Conservation (phyloP, 1,140 invertebrate species). For the Trinorchestia longiramus region DNA sequence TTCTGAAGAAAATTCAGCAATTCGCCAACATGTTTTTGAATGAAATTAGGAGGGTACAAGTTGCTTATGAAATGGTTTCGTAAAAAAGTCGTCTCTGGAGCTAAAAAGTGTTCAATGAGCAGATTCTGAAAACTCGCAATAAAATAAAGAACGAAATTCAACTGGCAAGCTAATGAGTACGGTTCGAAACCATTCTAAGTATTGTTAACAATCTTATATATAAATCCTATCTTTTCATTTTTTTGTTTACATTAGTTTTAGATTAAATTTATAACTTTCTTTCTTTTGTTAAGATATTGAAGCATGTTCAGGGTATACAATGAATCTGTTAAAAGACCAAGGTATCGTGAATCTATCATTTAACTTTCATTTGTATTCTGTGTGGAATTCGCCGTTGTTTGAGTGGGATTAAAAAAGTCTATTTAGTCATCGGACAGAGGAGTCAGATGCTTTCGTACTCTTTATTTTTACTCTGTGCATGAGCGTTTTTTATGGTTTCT, state of each 20-base stretch:
- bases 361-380: not conserved
- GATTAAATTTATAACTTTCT: not conserved
- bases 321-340: not conserved
- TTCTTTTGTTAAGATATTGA: not conserved
- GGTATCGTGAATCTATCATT: not conserved
- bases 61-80: not conserved
- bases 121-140: not conserved
- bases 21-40: no score
- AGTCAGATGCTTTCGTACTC: not conserved
- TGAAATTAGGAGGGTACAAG: not conserved
- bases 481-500: no score
- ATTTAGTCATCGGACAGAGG: not conserved
- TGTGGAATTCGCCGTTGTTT: not conserved
- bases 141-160: not conserved
- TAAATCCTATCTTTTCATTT: not conserved
- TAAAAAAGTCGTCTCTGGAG: not conserved
- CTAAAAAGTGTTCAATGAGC: not conserved
- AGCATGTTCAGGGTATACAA: not conserved
- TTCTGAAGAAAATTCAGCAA: no score
- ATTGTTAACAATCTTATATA: not conserved
- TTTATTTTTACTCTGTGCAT: no score
- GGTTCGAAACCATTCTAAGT: not conserved
- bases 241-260: no score
- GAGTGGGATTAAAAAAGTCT: not conserved
- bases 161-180: not conserved